Conservation (phyloP, 2,113 vertebrate genomes). For the Burhinus oedicnemus region DNA sequence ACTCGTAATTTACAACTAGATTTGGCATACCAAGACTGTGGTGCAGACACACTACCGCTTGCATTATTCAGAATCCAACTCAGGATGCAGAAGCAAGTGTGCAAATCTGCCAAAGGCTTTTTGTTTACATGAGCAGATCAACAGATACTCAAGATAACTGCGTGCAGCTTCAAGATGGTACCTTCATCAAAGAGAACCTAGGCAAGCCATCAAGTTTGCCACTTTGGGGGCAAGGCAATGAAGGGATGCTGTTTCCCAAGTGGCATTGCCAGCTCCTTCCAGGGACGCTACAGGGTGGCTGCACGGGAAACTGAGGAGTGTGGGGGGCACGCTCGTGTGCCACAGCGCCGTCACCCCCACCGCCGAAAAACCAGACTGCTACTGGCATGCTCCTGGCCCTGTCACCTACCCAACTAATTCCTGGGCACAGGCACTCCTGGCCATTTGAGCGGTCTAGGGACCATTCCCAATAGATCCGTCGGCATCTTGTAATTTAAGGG, state of each 20-base stretch:
- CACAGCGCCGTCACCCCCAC: neutral
- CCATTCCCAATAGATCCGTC: rapidly evolving
- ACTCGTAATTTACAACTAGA: neutral
- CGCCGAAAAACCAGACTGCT: neutral
- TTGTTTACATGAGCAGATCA: rapidly evolving
- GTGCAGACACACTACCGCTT: neutral
- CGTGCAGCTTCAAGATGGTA: neutral
- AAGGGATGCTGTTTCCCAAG: neutral
- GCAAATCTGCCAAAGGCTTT: neutral
- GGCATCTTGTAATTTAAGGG: neutral
- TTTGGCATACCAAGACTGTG: neutral
- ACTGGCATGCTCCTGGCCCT: neutral
- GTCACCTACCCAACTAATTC: neutral
- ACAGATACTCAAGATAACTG: neutral
- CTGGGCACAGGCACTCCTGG: neutral
- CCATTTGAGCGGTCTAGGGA: neutral
- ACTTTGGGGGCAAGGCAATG: neutral
- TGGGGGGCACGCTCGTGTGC: rapidly evolving
- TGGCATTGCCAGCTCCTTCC: neutral
- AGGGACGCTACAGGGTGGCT: rapidly evolving
- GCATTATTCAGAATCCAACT: neutral
- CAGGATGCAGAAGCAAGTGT: rapidly evolving
- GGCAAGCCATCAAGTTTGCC: neutral
- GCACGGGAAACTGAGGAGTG: neutral
- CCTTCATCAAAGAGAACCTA: too few species aligned